Percentiles rank a stretch among this genome's conserved stretches.
Conservation (phyloP, 2,113 vertebrate species). For the Odocoileus hemionus region DNA sequence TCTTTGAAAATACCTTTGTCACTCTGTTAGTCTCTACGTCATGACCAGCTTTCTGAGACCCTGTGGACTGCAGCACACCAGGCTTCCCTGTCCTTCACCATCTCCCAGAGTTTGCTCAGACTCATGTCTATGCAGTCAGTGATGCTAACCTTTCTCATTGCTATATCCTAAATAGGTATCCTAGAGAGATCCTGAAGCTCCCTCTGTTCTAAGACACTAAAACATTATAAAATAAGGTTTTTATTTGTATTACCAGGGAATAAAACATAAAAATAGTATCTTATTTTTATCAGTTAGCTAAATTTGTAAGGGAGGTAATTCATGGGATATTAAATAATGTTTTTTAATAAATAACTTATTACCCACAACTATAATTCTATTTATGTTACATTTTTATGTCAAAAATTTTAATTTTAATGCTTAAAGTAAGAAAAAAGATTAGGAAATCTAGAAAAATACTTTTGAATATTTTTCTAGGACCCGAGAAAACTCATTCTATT, state of each 20-base stretch:
- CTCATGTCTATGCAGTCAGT: neutral
- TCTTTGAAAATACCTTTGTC: neutral
- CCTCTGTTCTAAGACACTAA: neutral
- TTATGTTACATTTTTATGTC: neutral
- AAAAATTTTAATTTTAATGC: neutral
- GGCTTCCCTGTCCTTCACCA: neutral
- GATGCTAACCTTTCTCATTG: neutral
- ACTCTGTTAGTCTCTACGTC: neutral
- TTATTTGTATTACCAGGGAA: neutral
- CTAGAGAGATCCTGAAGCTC: neutral
- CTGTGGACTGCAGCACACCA: neutral
- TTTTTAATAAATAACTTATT: neutral
- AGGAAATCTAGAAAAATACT: constrained; percentile 33
- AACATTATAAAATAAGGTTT: neutral
- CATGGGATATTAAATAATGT: neutral
- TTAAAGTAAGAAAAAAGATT: constrained; percentile 35
- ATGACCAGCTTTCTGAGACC: neutral
- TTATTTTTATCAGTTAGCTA: neutral
- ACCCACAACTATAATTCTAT: neutral
- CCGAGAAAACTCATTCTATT: constrained; percentile 41
- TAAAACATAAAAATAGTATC: neutral
- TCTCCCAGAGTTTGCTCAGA: neutral
- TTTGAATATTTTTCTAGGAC: constrained; percentile 22
- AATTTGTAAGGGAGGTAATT: neutral
- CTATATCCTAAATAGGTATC: neutral